Percentiles rank a stretch among this genome's conserved stretches.
Evolutionary conservation across 1,140 invertebrate species (phyloP).

Genomic region (Sycobia sp.): DNA sequence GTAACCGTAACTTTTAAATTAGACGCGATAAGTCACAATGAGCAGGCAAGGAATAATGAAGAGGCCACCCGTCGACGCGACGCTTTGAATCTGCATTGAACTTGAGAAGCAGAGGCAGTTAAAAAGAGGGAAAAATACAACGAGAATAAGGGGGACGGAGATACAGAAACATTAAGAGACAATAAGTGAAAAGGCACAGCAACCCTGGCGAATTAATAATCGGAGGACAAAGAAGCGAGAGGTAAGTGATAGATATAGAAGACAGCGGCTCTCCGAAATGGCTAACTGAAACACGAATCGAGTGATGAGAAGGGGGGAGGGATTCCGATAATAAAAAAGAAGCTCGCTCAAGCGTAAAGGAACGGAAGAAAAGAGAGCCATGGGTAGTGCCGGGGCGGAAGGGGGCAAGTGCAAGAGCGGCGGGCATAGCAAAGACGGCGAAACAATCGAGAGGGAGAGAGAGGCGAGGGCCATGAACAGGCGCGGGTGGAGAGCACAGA

Average conservation of each 20-base stretch:
- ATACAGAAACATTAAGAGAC: too few relatives aligned
- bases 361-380: neutral
- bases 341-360: constrained; percentile 2
- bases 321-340: constrained; percentile 15
- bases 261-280: constrained; percentile 16
- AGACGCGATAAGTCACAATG: neutral
- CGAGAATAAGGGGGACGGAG: neutral
- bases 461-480: too few relatives aligned
- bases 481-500: too few relatives aligned
- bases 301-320: neutral
- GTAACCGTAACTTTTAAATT: constrained; percentile 19
- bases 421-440: neutral
- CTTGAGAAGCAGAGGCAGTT: too few relatives aligned
- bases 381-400: neutral
- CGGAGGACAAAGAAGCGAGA: constrained; percentile 3
- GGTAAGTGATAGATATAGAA: constrained; percentile 24
- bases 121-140: too few relatives aligned
- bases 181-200: neutral
- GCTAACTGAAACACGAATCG: constrained; percentile 16
- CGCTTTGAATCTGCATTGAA: constrained; percentile 15
- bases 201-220: constrained; percentile 23
- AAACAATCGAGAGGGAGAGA: constrained; percentile 12
- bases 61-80: too few relatives aligned
- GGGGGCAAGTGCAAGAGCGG: neutral
- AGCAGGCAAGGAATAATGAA: neutral